Percentiles rank a stretch among this genome's conserved stretches.
Conservation (phyloP, 1,140 invertebrate genomes). For the Conus ventricosus region DNA sequence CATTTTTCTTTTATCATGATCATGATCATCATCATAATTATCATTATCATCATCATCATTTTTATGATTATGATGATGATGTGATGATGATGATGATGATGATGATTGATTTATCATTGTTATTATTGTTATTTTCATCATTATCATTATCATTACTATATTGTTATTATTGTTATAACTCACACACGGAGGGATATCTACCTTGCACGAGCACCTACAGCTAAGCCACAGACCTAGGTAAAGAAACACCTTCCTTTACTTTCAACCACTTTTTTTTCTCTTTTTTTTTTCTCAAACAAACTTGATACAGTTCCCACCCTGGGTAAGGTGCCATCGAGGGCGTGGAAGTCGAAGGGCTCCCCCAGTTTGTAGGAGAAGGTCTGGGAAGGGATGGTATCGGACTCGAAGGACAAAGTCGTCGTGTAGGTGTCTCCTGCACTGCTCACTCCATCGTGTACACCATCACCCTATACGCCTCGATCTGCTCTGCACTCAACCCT, state of each 20-base stretch:
- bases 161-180: background rate
- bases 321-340: constrained; percentile 30
- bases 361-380: constrained; percentile 35
- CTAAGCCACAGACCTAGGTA: background rate
- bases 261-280: too few species aligned
- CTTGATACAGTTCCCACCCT: background rate
- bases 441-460: constrained; percentile 14
- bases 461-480: constrained; percentile 25
- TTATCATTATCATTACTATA: too few species aligned
- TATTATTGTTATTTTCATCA: too few species aligned
- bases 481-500: constrained; percentile 26
- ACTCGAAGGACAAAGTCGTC: constrained; percentile 12
- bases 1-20: background rate
- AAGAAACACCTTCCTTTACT: background rate
- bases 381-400: constrained; percentile 18
- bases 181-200: background rate
- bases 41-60: background rate
- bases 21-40: background rate
- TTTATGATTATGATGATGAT: too few species aligned
- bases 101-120: too few species aligned
- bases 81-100: too few species aligned
- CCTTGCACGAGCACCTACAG: background rate
- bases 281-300: too few species aligned
- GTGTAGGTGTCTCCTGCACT: constrained; percentile 20
- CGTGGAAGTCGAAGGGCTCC: constrained; percentile 26